phyloP scores from a whole-genome alignment of 2,113 vertebrate genomes.

The Seriola quinqueradiata region DNA sequence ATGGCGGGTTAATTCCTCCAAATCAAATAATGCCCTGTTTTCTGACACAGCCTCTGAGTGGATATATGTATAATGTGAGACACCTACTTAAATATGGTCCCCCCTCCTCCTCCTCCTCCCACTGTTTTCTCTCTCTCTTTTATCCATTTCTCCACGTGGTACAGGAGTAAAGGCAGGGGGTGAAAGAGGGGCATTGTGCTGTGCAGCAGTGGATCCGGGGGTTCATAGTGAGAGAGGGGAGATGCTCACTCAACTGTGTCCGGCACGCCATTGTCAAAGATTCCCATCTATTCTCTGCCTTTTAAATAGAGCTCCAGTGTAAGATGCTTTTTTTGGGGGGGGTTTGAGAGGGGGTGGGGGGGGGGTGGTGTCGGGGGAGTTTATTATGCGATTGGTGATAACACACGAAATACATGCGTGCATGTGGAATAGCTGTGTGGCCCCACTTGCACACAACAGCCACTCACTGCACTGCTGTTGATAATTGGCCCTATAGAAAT shows the following conservation, averaged over 20 bases:
- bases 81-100: conserved; percentile 83
- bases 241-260: conserved; percentile 90
- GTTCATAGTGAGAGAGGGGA: conserved; percentile 83
- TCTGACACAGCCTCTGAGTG: conserved; percentile 29
- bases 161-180: conserved; percentile 84
- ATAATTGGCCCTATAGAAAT: conserved; percentile 78
- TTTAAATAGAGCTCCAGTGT: conserved; percentile 88
- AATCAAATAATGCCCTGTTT: conserved; percentile 35
- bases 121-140: conserved; percentile 65
- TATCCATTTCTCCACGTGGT: conserved; percentile 87
- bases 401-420: conserved; percentile 77
- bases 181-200: conserved; percentile 87
- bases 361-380: conserved; percentile 25
- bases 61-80: conserved; percentile 75
- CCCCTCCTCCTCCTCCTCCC: conserved; percentile 46
- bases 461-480: conserved; percentile 44
- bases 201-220: conserved; percentile 85
- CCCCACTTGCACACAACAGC: conserved; percentile 50
- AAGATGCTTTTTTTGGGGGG: conserved; percentile 69
- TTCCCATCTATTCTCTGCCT: conserved; percentile 87
- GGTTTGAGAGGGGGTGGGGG: conserved; percentile 4
- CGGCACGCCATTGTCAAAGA: conserved; percentile 87
- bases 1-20: conserved; percentile 7
- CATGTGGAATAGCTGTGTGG: conserved; percentile 67
- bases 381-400: conserved; percentile 64